Base-by-base conservation (phyloP, 2,888 invertebrate species). In the Theretra japonica region DNA sequence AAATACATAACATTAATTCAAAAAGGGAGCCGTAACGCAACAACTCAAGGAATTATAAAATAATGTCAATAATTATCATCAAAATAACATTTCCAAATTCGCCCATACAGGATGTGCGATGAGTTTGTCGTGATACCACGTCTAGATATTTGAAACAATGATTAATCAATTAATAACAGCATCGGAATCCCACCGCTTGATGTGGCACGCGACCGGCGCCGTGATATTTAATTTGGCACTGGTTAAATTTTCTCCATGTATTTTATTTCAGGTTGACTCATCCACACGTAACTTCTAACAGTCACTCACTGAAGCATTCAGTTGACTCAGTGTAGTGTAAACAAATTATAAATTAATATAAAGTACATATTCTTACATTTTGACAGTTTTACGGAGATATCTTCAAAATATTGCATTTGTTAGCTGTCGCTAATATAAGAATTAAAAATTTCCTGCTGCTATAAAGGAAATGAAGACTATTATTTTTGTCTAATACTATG, bases 271-370 rank as follows among this genome's bases (percentile, higher is more conserved):
- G 79, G 68, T 85, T 91, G 91, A 91, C 80, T 90, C 90, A 90
- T 76, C 72, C 73, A 77, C 77, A 74, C 78, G 77, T 79, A 78
- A 80, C 77, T 76, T 77, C 75, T 80, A 82, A 77, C 80, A 84
- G 83, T 91, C 90, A 92, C 86, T 92, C 91, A 91, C 83, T 84
- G 76, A 84, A 85, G 75, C 80, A 80, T 86, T 86, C 82, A 88
- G 87, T 86, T 90, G 90, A 90, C 82, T 91, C 90, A 90, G 72
- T 73, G 73, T 76, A 74, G 77, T 76, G 77, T 78, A 78, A 80
- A 77, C 77, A 77, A 71, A 73, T 73, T 62, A 60, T 65, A 41
- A 62, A 65, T 65, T 48, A 65, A 48, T 65, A 48, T 58, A 25
- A 28, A n/a, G 1, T 28, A 19, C 19, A n/a, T 41, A 4, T n/a